Evolutionary conservation across 2,113 vertebrate genomes (phyloP).

Genomic region (Ardeotis arabs): DNA sequence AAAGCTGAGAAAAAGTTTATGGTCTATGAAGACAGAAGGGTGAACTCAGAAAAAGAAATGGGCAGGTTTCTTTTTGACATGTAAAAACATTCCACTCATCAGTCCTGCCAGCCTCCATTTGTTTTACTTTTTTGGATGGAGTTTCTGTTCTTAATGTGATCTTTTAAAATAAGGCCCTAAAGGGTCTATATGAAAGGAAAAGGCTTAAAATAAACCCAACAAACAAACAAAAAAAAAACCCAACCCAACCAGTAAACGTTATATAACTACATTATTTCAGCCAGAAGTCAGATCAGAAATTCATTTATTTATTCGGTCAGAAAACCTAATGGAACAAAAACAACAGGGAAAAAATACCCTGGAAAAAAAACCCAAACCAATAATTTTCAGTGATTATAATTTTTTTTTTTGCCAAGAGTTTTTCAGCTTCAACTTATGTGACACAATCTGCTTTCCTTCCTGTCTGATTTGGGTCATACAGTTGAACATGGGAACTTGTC

Average conservation of each 20-base stretch:
- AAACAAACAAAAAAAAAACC: neutral
- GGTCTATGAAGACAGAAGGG: neutral
- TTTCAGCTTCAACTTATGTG: neutral
- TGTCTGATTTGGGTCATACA: neutral
- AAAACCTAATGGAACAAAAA: neutral
- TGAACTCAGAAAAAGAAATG: neutral
- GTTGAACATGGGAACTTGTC: neutral
- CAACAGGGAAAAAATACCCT: fast-evolving
- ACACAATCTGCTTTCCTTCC: neutral
- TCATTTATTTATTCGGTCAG: neutral
- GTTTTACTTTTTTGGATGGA: neutral
- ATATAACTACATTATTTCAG: neutral
- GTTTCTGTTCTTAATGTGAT: neutral
- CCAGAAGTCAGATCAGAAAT: neutral
- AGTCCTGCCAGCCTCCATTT: neutral
- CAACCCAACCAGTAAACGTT: neutral
- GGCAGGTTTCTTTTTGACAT: neutral
- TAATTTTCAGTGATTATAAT: neutral
- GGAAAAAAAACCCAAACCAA: neutral
- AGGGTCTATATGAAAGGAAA: neutral
- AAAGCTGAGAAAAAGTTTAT: neutral
- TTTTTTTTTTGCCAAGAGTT: neutral
- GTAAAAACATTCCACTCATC: neutral
- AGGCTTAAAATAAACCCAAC: neutral
- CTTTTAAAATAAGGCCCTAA: neutral